Percentiles rank a stretch among this genome's conserved stretches.
Conservation (phyloP, 2,888 invertebrate species). For the Latrodectus hesperus region DNA sequence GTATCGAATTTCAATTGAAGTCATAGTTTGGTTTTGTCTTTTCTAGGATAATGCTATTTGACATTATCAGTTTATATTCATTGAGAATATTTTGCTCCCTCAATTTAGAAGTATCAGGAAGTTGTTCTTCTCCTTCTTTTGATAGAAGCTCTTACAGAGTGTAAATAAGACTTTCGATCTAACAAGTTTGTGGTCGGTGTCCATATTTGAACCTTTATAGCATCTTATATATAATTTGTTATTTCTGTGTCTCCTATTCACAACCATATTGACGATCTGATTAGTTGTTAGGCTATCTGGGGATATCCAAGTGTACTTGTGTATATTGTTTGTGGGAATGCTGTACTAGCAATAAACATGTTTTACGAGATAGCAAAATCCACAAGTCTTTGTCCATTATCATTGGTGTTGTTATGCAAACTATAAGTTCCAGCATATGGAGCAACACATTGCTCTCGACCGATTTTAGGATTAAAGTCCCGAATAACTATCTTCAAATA, state of each 20-base stretch:
- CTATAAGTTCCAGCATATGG: background rate
- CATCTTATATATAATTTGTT: constrained; percentile 10
- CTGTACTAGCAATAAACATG: constrained; percentile 12
- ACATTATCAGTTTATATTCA: constrained; percentile 19
- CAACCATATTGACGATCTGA: constrained; percentile 16
- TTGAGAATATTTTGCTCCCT: constrained; percentile 13
- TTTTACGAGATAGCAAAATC: constrained; percentile 14
- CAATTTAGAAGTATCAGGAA: background rate
- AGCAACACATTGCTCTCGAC: background rate
- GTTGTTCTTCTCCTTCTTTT: constrained; percentile 2
- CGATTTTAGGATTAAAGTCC: constrained; percentile 9
- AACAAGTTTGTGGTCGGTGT: constrained; percentile 13
- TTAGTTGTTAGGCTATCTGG: constrained; percentile 30
- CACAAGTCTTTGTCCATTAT: constrained; percentile 19
- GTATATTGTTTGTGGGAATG: constrained; percentile 17
- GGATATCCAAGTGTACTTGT: constrained; percentile 11
- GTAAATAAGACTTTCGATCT: background rate
- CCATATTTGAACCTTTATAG: constrained; percentile 10
- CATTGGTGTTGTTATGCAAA: background rate
- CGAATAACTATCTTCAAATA: constrained; percentile 7
- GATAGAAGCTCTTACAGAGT: background rate
- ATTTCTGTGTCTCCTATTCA: constrained; percentile 9
- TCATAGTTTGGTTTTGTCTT: background rate
- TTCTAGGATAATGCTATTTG: background rate
- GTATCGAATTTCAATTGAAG: background rate